phyloP scores from a whole-genome alignment of 2,113 vertebrate genomes.

The Pyxicephalus adspersus region DNA sequence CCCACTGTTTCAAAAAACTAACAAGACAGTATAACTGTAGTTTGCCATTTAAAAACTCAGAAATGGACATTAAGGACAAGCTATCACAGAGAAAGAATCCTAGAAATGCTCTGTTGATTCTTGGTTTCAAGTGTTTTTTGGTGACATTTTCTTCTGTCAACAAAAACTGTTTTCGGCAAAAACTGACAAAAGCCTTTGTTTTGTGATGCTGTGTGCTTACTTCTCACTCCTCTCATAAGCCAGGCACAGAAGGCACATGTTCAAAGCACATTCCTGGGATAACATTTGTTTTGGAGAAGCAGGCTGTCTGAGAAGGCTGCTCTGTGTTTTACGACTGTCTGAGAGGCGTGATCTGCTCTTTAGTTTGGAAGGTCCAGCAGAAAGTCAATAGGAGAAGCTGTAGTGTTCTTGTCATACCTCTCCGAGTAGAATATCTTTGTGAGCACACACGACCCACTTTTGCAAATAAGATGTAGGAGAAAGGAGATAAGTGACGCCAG shows the following conservation, averaged over 20 bases:
- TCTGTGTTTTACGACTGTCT: conserved; percentile 51
- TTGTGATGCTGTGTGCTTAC: conserved; percentile 22
- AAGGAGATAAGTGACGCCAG: no score
- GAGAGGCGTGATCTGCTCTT: conserved; percentile 19
- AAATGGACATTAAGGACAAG: no score
- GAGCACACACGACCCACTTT: no score
- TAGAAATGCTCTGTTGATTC: no score
- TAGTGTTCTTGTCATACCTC: background rate
- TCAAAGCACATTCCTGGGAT: conserved; percentile 55
- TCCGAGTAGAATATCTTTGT: background rate
- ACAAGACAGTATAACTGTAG: no score
- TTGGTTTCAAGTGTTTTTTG: no score
- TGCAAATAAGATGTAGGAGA: no score
- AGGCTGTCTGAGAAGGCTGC: conserved; percentile 47
- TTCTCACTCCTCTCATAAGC: conserved; percentile 36
- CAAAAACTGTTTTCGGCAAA: background rate
- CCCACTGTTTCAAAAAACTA: no score
- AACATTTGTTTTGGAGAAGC: conserved; percentile 55
- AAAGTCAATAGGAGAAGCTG: conserved; percentile 13
- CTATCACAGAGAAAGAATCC: no score
- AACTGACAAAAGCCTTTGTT: conserved; percentile 17
- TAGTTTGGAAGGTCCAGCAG: conserved; percentile 1
- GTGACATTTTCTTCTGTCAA: background rate
- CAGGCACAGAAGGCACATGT: conserved; percentile 33
- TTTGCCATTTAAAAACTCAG: no score